Evolutionary conservation across 1,140 invertebrate species (phyloP).

Genomic region (Aphaenogaster rudis): DNA sequence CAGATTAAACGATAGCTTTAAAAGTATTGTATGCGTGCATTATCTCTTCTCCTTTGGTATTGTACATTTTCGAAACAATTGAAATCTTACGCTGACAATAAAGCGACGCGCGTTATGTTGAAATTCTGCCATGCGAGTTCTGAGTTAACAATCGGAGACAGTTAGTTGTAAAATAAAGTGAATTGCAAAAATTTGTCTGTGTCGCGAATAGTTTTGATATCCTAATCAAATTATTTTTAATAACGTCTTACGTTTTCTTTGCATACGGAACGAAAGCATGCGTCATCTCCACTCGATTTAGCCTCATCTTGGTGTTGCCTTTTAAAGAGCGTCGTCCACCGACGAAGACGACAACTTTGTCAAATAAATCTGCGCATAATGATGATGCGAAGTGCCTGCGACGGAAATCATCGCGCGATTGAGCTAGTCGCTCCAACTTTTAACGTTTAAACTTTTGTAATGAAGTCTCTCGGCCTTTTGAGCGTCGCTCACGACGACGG

Average conservation of each 20-base stretch:
- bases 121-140: constrained; percentile 9
- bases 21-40: neutral
- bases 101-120: neutral
- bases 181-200: neutral
- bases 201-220: neutral
- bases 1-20: constrained; percentile 23
- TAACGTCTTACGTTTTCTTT: neutral
- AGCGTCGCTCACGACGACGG: constrained; percentile 26
- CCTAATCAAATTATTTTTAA: constrained; percentile 10
- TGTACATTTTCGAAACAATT: constrained; percentile 36
- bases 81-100: constrained; percentile 17
- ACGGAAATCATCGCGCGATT: constrained; percentile 64
- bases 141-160: constrained; percentile 21
- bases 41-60: neutral
- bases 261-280: neutral
- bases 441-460: constrained; percentile 78
- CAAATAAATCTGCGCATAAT: constrained; percentile 56
- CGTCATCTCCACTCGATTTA: neutral
- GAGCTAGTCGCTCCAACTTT: constrained; percentile 64
- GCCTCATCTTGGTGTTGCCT: neutral
- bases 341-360: constrained; percentile 55
- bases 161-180: constrained; percentile 8
- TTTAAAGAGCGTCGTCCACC: constrained; percentile 2
- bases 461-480: constrained; percentile 72
- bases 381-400: constrained; percentile 22